Evolutionary conservation across 2,113 vertebrate species (phyloP), one percentile per base, ranked within the genome.

Genomic region (Xiphorhynchus elegans): DNA sequence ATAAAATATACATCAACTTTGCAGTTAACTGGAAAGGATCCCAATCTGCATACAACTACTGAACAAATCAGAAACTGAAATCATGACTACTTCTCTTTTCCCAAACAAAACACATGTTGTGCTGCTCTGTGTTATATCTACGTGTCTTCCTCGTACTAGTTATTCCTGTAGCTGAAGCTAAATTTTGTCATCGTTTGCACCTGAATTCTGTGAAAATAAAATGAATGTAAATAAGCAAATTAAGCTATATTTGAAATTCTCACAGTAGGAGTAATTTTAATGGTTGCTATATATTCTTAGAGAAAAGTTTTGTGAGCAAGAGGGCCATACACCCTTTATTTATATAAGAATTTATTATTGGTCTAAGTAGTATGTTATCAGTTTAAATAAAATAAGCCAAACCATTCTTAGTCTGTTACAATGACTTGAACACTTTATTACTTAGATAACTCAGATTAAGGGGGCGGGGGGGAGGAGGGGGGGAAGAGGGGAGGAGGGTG

Each of bases 271-370:
- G 20, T 59, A 23, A 53, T 53, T 78, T 58, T 46, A 67, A 58
- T 33, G 21, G 3, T 53, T 56, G 17, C 39, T 46, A 64, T 44
- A 13, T 66, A 55, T 62, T 68, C 18, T 49, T 79, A 17, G 10
- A 62, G 17, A 31, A 58, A 19, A 67, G 7, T 21, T 85, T 73
- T 14, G 1, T 23, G 19, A 37, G 4, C 28, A 68, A 49, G 42
- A 50, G 21, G 1, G 4, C 1, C 17, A 31, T 24, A 25, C 3
- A 58, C 21, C 13, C 13, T 4, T 0, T 63, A 10, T 55, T 49
- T 87, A 50, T 9, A 13, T 58, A 76, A 64, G 11, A 70, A 55
- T 63, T 75, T 73, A 9, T 53, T 56, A 25, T 46, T 2, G 1
- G 6, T 47, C 33, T 15, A 63, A 67, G 14, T 67, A 47, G 37